Conservation (phyloP, 2,888 invertebrate genomes). For the Trilocha varians region DNA sequence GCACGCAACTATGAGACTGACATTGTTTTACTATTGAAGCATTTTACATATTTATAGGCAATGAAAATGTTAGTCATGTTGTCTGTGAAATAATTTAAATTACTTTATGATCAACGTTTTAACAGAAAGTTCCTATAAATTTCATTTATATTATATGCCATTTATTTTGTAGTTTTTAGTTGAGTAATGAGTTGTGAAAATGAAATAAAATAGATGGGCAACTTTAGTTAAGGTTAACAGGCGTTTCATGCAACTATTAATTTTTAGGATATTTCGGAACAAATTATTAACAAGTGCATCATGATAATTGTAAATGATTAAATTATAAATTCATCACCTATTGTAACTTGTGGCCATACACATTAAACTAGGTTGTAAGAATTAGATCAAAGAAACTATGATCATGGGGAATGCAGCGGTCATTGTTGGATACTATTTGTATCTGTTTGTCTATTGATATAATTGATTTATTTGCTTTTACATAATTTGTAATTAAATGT, state of each 20-base stretch:
- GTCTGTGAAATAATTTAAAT: too few relatives aligned
- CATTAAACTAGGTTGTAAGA: conserved; percentile 14
- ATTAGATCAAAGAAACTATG: conserved; percentile 11
- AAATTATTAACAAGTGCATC: conserved; percentile 9
- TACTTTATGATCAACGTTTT: conserved; percentile 36
- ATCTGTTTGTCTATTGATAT: conserved; percentile 36
- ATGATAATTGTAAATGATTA: conserved; percentile 12
- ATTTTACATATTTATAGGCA: too few relatives aligned
- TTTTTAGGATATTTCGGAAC: conserved; percentile 1
- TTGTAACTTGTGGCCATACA: conserved; percentile 27
- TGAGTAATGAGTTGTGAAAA: too few relatives aligned
- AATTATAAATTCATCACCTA: conserved; percentile 16
- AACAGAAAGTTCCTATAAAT: conserved; percentile 62
- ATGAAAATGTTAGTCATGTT: too few relatives aligned
- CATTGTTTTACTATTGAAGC: too few relatives aligned
- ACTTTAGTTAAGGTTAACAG: neutral
- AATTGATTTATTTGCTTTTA: conserved; percentile 48
- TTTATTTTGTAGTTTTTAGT: conserved; percentile 23
- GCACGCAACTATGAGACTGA: too few relatives aligned
- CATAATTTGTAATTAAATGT: conserved; percentile 59
- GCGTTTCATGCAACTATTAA: neutral
- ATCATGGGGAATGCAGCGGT: conserved; percentile 21
- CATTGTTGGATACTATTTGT: conserved; percentile 15
- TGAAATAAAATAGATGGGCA: too few relatives aligned
- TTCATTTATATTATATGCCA: conserved; percentile 55